These are phyloP conservation scores for Passer montanus DNA, from an alignment of 2,113 vertebrate genomes.

Conservation along the genomic window DNA sequence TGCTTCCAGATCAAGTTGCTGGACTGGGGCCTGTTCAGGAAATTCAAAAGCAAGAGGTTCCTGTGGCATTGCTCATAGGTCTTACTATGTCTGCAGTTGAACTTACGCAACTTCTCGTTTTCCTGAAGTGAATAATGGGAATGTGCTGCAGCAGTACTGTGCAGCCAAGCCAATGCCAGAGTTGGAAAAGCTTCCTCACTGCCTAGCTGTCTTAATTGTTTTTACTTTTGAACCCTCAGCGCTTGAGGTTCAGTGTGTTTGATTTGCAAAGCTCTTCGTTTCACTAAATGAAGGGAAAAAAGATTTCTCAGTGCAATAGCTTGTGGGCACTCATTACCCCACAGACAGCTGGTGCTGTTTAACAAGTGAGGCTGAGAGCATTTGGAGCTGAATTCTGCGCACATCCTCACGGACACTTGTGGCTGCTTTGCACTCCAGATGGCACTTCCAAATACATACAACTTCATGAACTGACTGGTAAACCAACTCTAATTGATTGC, in stretches of 20 bases:
- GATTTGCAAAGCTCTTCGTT: not conserved
- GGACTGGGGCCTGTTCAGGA: not conserved
- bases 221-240: not conserved
- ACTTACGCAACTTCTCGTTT: not conserved
- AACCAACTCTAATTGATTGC: not conserved
- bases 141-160: not conserved
- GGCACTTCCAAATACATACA: not conserved
- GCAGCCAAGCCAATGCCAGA: not conserved
- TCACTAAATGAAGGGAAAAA: not conserved
- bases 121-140: not conserved
- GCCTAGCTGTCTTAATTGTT: not conserved
- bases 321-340: not conserved
- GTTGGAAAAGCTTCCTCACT: not conserved
- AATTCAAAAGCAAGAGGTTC: conserved; percentile 33
- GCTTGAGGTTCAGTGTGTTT: not conserved
- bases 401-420: not conserved
- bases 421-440: conserved; percentile 37
- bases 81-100: not conserved
- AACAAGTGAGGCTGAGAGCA: not conserved
- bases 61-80: conserved; percentile 11
- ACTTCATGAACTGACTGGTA: not conserved
- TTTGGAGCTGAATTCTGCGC: not conserved
- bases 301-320: not conserved
- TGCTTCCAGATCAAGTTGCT: not conserved
- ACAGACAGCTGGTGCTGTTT: not conserved